These are phyloP conservation scores for Coleophora deauratella DNA, from an alignment of 2,888 invertebrate species.

Conservation along the genomic window DNA sequence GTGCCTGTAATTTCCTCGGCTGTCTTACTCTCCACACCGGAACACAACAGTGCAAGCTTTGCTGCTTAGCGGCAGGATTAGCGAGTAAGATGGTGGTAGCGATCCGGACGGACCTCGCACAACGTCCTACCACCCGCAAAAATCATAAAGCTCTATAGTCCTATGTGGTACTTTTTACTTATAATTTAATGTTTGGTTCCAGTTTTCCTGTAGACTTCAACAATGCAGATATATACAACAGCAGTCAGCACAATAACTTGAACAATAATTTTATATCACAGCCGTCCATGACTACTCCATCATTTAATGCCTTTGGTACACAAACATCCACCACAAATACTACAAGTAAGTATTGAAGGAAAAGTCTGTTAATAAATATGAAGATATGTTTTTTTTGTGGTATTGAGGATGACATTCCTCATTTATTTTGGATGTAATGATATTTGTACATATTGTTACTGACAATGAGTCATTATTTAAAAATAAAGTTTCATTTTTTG, in stretches of 20 bases:
- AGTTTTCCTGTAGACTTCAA: slow-evolving; percentile 83
- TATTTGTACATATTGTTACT: too few species aligned
- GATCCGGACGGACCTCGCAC: too few species aligned
- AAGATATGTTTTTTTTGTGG: neutral
- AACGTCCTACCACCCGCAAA: too few species aligned
- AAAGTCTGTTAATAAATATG: neutral
- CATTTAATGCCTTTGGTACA: slow-evolving; percentile 45
- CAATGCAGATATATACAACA: slow-evolving; percentile 81
- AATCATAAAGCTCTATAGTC: too few species aligned
- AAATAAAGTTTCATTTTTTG: slow-evolving; percentile 18
- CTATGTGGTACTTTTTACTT: neutral
- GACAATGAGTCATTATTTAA: too few species aligned
- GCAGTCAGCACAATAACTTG: slow-evolving; percentile 61
- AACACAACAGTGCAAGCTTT: too few species aligned
- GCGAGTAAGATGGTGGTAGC: too few species aligned
- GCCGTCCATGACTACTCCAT: slow-evolving; percentile 57
- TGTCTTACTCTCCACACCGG: too few species aligned
- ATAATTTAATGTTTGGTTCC: slow-evolving; percentile 26
- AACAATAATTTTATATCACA: slow-evolving; percentile 47
- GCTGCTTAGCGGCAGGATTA: too few species aligned
- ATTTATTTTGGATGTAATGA: too few species aligned
- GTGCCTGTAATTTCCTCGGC: too few species aligned
- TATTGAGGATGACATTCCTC: too few species aligned
- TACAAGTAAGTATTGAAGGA: slow-evolving; percentile 39
- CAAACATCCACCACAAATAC: slow-evolving; percentile 39